phyloP scores from a whole-genome alignment of 2,888 invertebrate genomes.

The Hyposoter dolosus region DNA sequence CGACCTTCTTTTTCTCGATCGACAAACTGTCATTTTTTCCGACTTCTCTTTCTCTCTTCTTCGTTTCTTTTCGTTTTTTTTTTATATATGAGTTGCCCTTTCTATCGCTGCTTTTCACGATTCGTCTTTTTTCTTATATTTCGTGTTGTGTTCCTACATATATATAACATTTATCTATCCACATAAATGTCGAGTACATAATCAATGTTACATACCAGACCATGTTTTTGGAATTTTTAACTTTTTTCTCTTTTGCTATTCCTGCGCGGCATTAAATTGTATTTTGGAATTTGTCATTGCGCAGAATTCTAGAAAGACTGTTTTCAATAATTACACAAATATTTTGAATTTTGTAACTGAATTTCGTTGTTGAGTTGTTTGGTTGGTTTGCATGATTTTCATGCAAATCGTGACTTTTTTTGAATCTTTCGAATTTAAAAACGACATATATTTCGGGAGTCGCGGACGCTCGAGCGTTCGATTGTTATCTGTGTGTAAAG shows the following conservation, averaged over 20 bases:
- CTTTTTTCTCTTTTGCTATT: not conserved
- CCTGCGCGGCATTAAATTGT: not conserved
- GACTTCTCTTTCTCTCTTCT: too few species aligned
- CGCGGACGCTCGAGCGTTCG: not conserved
- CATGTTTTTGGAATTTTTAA: not conserved
- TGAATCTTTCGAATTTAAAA: not conserved
- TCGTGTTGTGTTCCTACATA: too few species aligned
- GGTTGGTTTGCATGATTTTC: conserved; percentile 1
- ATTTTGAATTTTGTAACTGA: not conserved
- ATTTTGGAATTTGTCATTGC: not conserved
- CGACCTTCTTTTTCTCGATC: too few species aligned
- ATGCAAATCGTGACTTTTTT: not conserved
- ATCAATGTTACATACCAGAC: not conserved
- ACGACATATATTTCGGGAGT: not conserved
- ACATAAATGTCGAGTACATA: not conserved
- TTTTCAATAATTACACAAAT: not conserved
- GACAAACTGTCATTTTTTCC: too few species aligned
- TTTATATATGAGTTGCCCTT: too few species aligned
- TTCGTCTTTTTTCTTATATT: too few species aligned
- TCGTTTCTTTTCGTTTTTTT: too few species aligned
- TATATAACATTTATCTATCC: not conserved
- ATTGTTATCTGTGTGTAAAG: conserved; percentile 7
- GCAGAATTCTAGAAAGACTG: not conserved
- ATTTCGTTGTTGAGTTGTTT: not conserved
- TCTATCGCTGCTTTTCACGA: too few species aligned